Percentiles rank a stretch among this genome's conserved stretches.
phyloP scores from a whole-genome alignment of 2,888 invertebrate species.

The Euclidia mi region DNA sequence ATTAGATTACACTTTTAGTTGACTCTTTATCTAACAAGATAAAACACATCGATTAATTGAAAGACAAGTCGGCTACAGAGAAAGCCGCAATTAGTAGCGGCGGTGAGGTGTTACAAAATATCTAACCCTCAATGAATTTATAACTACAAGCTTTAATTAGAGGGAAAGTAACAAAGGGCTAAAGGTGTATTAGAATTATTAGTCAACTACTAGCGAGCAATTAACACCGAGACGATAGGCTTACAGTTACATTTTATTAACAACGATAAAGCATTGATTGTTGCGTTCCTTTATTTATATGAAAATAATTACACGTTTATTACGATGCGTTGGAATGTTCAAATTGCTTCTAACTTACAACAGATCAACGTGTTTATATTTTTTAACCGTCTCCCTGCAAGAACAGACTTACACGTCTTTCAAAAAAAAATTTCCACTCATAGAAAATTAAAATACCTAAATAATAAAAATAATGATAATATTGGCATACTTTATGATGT shows the following conservation, averaged over 20 bases:
- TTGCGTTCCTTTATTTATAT: constrained; percentile 21
- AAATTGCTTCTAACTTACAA: no score
- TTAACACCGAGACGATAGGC: constrained; percentile 56
- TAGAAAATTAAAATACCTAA: no score
- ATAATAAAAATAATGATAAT: no score
- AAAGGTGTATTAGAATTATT: constrained; percentile 59
- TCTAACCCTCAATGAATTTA: constrained; percentile 85
- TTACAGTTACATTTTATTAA: constrained; percentile 46
- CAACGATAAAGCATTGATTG: constrained; percentile 51
- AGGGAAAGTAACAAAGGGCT: constrained; percentile 84
- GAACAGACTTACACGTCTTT: no score
- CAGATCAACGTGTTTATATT: no score
- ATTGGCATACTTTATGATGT: no score
- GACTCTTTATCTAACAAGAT: constrained; percentile 70
- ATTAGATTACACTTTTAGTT: constrained; percentile 62
- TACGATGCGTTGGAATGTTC: constrained; percentile 2
- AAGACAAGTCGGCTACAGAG: constrained; percentile 76
- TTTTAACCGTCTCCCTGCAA: no score
- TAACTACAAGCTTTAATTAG: constrained; percentile 86
- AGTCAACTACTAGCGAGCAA: constrained; percentile 57
- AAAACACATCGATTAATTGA: constrained; percentile 72
- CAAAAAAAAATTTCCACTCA: no score
- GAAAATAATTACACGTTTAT: constrained; percentile 35
- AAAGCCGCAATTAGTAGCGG: constrained; percentile 86
- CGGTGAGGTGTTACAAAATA: constrained; percentile 85